A percentile compares a stretch with the other conserved stretches of the same genome.
phyloP scores from a whole-genome alignment of 2,888 invertebrate genomes.

The Sinopyrophorus schimmeli region DNA sequence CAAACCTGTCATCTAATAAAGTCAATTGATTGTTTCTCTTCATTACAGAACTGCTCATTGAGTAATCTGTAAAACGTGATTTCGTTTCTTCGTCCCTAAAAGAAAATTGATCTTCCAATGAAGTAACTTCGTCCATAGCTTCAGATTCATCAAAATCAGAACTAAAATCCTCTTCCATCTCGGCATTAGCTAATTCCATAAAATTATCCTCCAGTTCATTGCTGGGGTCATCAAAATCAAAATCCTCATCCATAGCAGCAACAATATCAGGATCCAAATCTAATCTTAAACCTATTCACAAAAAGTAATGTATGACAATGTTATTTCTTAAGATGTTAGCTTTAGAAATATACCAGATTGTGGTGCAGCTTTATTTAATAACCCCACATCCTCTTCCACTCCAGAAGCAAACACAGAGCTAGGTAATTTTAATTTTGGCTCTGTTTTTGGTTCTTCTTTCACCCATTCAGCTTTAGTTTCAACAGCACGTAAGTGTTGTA shows the following conservation, averaged over 20 bases:
- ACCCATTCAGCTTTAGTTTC: constrained; percentile 62
- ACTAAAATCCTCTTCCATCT: constrained; percentile 33
- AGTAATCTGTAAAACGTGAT: constrained; percentile 90
- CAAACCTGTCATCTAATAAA: constrained; percentile 85
- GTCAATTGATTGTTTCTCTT: constrained; percentile 80
- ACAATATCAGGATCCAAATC: constrained; percentile 91
- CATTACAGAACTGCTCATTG: constrained; percentile 91
- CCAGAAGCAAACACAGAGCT: constrained; percentile 88
- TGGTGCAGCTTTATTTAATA: constrained; percentile 78
- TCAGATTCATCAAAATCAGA: constrained; percentile 49
- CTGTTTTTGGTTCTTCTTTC: constrained; percentile 50
- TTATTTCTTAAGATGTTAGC: no score
- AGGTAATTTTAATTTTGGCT: constrained; percentile 60
- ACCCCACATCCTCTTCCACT: constrained; percentile 82
- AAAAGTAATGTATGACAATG: background rate
- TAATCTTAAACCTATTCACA: constrained; percentile 49
- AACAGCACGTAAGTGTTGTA: constrained; percentile 82
- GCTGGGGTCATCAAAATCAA: constrained; percentile 79
- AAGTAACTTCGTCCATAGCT: constrained; percentile 55
- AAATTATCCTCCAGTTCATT: constrained; percentile 93
- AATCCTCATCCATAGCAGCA: constrained; percentile 92
- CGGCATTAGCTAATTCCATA: constrained; percentile 75
- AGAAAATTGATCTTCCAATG: constrained; percentile 54
- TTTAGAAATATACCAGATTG: constrained; percentile 56
- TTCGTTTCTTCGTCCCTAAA: constrained; percentile 75